A percentile compares a stretch with the other conserved stretches of the same genome.
These are phyloP conservation scores for Boloria selene DNA, from an alignment of 2,888 invertebrate genomes.

Conservation along the genomic window DNA sequence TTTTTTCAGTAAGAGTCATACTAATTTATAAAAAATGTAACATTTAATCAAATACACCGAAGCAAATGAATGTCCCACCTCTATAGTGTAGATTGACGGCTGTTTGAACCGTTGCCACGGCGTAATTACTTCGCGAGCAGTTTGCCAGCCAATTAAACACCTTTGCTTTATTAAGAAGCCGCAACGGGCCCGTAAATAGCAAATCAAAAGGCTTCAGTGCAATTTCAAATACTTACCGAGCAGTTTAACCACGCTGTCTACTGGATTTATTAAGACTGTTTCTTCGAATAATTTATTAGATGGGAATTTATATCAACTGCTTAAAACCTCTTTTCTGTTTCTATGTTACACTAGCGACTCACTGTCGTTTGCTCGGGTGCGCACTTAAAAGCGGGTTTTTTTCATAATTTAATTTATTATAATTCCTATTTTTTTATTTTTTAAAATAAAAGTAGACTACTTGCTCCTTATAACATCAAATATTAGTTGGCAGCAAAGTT, in stretches of 20 bases:
- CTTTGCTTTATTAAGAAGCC: constrained; percentile 82
- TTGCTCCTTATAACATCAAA: no score
- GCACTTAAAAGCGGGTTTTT: no score
- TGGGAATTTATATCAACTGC: constrained; percentile 13
- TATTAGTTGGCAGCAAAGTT: no score
- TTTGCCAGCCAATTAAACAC: constrained; percentile 83
- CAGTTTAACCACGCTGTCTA: constrained; percentile 30
- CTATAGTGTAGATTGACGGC: constrained; percentile 70
- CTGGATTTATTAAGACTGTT: constrained; percentile 25
- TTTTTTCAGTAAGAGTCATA: neutral
- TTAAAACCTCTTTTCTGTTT: neutral
- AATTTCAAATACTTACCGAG: constrained; percentile 46
- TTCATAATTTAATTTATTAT: no score
- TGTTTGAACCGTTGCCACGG: constrained; percentile 69
- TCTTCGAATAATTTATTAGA: constrained; percentile 18
- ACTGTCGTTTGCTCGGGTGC: no score
- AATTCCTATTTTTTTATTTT: no score
- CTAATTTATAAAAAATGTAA: constrained; percentile 4
- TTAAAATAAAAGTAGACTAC: no score
- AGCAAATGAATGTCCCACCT: constrained; percentile 45
- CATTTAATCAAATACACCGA: constrained; percentile 22
- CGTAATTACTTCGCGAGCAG: constrained; percentile 80
- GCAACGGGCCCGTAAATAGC: constrained; percentile 61
- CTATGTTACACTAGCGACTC: neutral
- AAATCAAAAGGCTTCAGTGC: constrained; percentile 55